Conservation (phyloP, 2,888 invertebrate species). For the Xylocampa areola region DNA sequence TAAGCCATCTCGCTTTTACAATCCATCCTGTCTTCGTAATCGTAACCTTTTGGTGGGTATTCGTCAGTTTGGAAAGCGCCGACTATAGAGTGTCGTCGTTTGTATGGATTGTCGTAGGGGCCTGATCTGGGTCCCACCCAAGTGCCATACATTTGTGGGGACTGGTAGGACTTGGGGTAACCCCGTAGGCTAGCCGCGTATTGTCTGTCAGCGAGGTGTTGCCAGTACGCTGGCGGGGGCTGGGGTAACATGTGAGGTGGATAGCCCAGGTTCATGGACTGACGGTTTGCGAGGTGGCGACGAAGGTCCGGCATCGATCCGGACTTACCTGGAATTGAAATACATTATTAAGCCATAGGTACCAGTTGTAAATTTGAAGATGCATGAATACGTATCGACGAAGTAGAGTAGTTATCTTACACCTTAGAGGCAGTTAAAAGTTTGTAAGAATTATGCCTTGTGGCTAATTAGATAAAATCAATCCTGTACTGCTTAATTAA, state of each 20-base stretch:
- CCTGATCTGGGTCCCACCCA: conserved; percentile 86
- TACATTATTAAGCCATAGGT: neutral
- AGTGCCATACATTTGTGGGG: conserved; percentile 81
- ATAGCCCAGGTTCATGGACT: conserved; percentile 81
- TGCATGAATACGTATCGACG: too few species aligned
- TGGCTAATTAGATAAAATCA: too few species aligned
- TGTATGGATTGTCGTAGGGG: conserved; percentile 87
- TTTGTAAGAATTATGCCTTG: too few species aligned
- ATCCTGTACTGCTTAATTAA: too few species aligned
- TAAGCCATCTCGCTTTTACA: conserved; percentile 86
- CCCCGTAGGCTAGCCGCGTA: conserved; percentile 84
- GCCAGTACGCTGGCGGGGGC: conserved; percentile 86
- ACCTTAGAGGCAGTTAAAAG: too few species aligned
- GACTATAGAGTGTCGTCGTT: conserved; percentile 88
- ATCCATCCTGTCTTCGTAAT: conserved; percentile 81
- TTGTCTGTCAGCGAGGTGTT: conserved; percentile 82
- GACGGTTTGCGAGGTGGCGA: conserved; percentile 79
- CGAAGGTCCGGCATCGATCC: conserved; percentile 88
- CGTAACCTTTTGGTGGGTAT: conserved; percentile 81
- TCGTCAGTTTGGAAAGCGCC: conserved; percentile 86
- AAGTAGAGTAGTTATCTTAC: too few species aligned
- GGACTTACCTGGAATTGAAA: conserved; percentile 80
- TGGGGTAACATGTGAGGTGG: conserved; percentile 78
- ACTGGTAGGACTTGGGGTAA: conserved; percentile 75
- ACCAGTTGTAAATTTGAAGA: too few species aligned